A percentile compares a stretch with the other conserved stretches of the same genome.
These are phyloP conservation scores for Cheumatopsyche charites DNA, from an alignment of 1,140 invertebrate genomes.

Conservation along the genomic window DNA sequence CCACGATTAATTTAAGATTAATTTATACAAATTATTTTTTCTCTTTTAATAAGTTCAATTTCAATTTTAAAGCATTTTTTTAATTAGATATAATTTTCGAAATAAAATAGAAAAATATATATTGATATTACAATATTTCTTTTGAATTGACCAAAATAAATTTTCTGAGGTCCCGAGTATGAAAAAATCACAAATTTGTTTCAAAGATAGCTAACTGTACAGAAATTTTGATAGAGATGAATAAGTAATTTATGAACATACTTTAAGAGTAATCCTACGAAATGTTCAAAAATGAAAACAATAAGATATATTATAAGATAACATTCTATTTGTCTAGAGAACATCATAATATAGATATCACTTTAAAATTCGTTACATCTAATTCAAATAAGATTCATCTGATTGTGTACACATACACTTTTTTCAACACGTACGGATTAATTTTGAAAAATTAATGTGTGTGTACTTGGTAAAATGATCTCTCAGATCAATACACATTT, in stretches of 20 bases:
- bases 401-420: neutral
- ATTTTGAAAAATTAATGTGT: neutral
- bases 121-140: too few relatives aligned
- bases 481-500: constrained; percentile 37
- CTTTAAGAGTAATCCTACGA: too few relatives aligned
- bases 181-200: too few relatives aligned
- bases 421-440: neutral
- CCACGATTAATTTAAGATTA: too few relatives aligned
- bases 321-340: constrained; percentile 1
- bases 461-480: constrained; percentile 25
- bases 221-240: too few relatives aligned
- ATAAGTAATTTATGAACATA: too few relatives aligned
- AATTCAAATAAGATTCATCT: neutral
- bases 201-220: too few relatives aligned
- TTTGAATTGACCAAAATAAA: too few relatives aligned
- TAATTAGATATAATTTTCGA: neutral
- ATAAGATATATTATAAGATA: neutral
- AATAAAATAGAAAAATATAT: too few relatives aligned
- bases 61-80: neutral
- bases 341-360: neutral
- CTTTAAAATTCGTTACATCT: neutral
- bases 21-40: neutral
- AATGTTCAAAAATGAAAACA: too few relatives aligned
- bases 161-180: too few relatives aligned
- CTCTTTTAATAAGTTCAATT: neutral